These are phyloP conservation scores for Bombyx mandarina DNA, from an alignment of 1,140 invertebrate genomes.

Conservation along the genomic window DNA sequence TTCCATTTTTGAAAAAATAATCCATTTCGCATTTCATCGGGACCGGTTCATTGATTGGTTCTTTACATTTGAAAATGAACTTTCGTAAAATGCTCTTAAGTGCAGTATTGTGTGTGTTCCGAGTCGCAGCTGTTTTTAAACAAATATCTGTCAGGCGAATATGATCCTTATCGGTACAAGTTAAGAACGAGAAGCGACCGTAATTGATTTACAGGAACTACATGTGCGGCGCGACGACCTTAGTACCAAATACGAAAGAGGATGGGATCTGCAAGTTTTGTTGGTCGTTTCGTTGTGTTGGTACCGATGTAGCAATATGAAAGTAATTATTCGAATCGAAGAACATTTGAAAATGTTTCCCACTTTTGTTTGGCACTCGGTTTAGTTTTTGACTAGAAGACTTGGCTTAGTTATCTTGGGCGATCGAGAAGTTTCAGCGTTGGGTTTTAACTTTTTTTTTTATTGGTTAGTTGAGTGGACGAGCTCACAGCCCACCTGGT, in stretches of 20 bases:
- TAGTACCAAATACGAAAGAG: slow-evolving; percentile 29
- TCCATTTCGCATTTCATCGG: slow-evolving; percentile 65
- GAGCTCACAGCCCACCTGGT: too few species aligned
- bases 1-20: slow-evolving; percentile 70
- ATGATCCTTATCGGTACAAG: slow-evolving; percentile 30
- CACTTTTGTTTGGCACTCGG: too few species aligned
- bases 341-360: too few species aligned
- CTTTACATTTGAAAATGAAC: slow-evolving; percentile 17
- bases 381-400: too few species aligned
- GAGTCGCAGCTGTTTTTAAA: slow-evolving; percentile 41
- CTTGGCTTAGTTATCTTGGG: too few species aligned
- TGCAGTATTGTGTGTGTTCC: too few species aligned
- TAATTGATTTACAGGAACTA: slow-evolving; percentile 51
- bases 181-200: slow-evolving; percentile 36
- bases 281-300: slow-evolving; percentile 28
- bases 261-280: slow-evolving; percentile 37
- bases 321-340: too few species aligned
- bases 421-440: too few species aligned
- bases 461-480: too few species aligned
- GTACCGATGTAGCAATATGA: slow-evolving; percentile 25
- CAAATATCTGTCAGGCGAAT: slow-evolving; percentile 32
- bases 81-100: slow-evolving; percentile 19
- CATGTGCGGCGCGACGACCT: slow-evolving; percentile 35
- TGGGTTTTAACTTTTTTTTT: too few species aligned
- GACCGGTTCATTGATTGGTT: slow-evolving; percentile 44